phyloP scores from a whole-genome alignment of 1,140 invertebrate species.

The Drosophila serrata region DNA sequence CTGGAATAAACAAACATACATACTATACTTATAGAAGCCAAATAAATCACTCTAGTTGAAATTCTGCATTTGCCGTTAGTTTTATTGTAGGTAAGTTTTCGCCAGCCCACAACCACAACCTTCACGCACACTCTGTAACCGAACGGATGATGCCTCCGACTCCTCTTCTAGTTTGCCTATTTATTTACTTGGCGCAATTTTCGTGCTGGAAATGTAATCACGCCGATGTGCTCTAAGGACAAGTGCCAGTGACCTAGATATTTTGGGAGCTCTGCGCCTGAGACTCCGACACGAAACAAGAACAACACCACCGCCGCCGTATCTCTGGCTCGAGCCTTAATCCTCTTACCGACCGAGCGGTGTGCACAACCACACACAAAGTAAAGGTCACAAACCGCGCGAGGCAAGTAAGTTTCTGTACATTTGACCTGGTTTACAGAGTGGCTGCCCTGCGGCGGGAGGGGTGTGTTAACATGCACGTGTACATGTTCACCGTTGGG shows the following conservation, averaged over 20 bases:
- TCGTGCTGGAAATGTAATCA: conserved; percentile 51
- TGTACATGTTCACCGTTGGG: conserved; percentile 20
- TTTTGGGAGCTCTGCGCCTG: conserved; percentile 31
- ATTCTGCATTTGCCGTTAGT: conserved; percentile 35
- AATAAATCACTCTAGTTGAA: conserved; percentile 18
- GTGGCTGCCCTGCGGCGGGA: background rate
- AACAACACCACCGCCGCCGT: conserved; percentile 24
- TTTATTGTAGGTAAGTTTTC: conserved; percentile 18
- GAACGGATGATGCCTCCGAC: conserved; percentile 2
- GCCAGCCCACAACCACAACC: background rate
- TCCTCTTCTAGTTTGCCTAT: conserved; percentile 34
- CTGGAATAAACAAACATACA: conserved; percentile 17
- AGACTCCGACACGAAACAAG: background rate
- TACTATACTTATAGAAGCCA: conserved; percentile 15
- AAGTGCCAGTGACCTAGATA: conserved; percentile 56
- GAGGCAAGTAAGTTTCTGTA: conserved; percentile 49
- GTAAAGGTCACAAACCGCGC: conserved; percentile 43
- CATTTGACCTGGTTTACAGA: conserved; percentile 48
- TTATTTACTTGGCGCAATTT: conserved; percentile 41
- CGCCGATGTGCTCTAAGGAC: conserved; percentile 28
- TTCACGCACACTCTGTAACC: conserved; percentile 6
- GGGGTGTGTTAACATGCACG: conserved; percentile 20
- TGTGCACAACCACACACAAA: conserved; percentile 36
- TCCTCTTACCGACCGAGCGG: conserved; percentile 19
- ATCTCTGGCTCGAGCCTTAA: conserved; percentile 24